A percentile compares a stretch with the other conserved stretches of the same genome.
phyloP scores from a whole-genome alignment of 2,888 invertebrate species.

The Tetragonisca angustula region DNA sequence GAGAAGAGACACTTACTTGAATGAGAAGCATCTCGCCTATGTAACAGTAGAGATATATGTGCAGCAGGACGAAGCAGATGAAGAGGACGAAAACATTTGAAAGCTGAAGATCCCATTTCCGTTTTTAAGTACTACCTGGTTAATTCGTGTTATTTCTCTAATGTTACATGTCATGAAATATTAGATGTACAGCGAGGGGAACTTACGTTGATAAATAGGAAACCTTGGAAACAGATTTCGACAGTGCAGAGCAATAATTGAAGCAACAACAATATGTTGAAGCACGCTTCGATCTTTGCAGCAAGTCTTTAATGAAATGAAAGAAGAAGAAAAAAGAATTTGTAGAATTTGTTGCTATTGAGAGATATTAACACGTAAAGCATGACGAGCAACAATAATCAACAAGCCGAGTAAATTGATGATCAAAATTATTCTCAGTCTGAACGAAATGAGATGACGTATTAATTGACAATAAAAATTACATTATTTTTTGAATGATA shows the following conservation, averaged over 20 bases:
- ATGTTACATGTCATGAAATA: not conserved
- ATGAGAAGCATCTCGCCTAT: conserved; percentile 68
- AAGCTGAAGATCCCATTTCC: conserved; percentile 25
- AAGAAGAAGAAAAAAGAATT: too few species aligned
- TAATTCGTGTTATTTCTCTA: not conserved
- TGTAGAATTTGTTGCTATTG: too few species aligned
- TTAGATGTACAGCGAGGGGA: too few species aligned
- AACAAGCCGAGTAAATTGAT: too few species aligned
- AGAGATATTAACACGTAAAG: too few species aligned
- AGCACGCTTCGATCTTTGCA: conserved; percentile 68
- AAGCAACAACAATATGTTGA: conserved; percentile 69
- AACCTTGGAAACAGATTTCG: conserved; percentile 74
- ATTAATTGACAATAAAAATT: too few species aligned
- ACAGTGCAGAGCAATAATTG: conserved; percentile 69
- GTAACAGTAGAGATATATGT: conserved; percentile 72
- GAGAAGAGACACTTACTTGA: conserved; percentile 28
- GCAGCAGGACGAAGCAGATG: conserved; percentile 46
- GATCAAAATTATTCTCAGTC: too few species aligned
- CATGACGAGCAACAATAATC: too few species aligned
- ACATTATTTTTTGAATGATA: too few species aligned
- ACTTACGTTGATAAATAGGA: conserved; percentile 69
- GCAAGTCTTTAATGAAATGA: conserved; percentile 61
- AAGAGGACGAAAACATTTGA: conserved; percentile 58
- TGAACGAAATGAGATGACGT: too few species aligned
- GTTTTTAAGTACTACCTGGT: conserved; percentile 20